Base-by-base conservation (phyloP, 92 coral and sea anemone species). In the Zoanthus sociatus region DNA sequence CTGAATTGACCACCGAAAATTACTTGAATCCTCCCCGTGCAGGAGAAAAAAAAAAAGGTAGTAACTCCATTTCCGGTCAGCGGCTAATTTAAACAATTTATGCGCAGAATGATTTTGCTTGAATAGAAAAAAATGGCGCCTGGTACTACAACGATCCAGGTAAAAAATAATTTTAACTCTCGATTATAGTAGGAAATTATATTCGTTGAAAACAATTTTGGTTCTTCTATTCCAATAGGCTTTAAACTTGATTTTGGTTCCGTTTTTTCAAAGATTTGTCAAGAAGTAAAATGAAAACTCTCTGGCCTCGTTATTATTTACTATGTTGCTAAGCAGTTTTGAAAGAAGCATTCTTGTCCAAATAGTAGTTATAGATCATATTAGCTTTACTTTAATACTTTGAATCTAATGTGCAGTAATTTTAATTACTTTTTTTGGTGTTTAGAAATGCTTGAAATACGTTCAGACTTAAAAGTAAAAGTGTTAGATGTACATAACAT, bases 101-200 rank as follows among this genome's bases (percentile, higher is more conserved):
- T 81, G 85, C 75, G 85, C 85, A 20, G 7, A 64, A 21, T 46
- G 1, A 5, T 44, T 12, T 1, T 81, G 75, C 16, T 17, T 30
- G 47, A 76, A 70, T 48, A 21, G 78, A 76, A 77, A 73, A 74
- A 37, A 66, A 96, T 96, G 99, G 98, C 99, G 94, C 99, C 99
- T 88, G 99, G 95, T 64, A 95, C 69, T 9, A 63, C 99, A 31
- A 77, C 89, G 90, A 93, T 89, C 69, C 94, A 92, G 98, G 98
- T 94, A 87, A 84, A 0, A 86, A 15, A 77, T 72, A 53, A 87
- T 21, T 51, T 86, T 42, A 31, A 5, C 37, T 56, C 42, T 46
- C 42, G 3, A 2, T 61, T 79, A 60, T 79, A 21, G 10, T 45
- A 20, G 20, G 18, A 45, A 18, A 2, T 32, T 18, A 7, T 66